Conservation (phyloP, 2,888 invertebrate species). For the Portevinia maculata region DNA sequence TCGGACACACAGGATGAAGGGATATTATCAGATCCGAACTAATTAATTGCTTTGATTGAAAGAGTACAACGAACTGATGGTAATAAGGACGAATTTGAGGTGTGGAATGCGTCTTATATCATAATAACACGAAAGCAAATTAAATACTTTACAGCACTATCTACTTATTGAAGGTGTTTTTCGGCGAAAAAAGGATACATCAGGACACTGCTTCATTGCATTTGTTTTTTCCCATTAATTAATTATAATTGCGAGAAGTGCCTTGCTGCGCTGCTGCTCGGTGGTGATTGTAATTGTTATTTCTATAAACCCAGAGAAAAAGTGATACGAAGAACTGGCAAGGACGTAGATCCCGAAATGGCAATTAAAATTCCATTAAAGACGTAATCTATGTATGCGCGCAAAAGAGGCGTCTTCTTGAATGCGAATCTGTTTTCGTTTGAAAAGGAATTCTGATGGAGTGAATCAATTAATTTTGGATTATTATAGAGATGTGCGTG, state of each 20-base stretch:
- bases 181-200: constrained; percentile 3
- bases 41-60: constrained; percentile 48
- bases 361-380: constrained; percentile 66
- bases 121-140: constrained; percentile 44
- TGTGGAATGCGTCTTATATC: constrained; percentile 22
- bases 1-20: constrained; percentile 14
- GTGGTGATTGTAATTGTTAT: constrained; percentile 38
- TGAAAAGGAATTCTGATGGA: constrained; percentile 62
- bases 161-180: not conserved
- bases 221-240: constrained; percentile 63
- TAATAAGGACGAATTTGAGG: constrained; percentile 22
- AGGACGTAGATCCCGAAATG: constrained; percentile 40
- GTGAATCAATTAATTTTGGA: constrained; percentile 71
- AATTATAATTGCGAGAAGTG: constrained; percentile 64
- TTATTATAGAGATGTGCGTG: constrained; percentile 55
- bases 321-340: constrained; percentile 2
- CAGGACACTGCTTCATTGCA: constrained; percentile 42
- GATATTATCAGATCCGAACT: constrained; percentile 38
- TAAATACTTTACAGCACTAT: constrained; percentile 34
- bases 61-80: constrained; percentile 10
- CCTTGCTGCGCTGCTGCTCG: not conserved
- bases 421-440: constrained; percentile 47
- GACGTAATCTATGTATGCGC: not conserved
- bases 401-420: constrained; percentile 17
- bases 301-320: constrained; percentile 20